phyloP scores from a whole-genome alignment of 2,113 vertebrate genomes.

The Lipophrys pholis region DNA sequence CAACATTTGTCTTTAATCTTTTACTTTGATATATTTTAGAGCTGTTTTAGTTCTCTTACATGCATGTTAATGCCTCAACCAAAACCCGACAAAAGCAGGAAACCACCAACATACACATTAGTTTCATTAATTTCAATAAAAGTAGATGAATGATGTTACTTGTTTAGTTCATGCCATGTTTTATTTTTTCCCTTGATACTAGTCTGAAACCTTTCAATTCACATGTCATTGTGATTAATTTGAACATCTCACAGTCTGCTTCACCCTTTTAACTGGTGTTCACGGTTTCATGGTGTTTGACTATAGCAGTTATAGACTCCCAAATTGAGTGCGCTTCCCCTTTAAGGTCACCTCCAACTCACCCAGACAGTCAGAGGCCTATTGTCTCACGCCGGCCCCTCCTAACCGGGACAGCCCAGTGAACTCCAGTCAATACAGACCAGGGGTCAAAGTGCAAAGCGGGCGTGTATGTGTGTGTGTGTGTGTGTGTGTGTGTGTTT shows the following conservation, averaged over 20 bases:
- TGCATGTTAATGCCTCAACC: no score
- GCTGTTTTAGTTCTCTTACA: no score
- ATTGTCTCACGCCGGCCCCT: conserved; percentile 68
- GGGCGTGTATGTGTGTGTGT: conserved; percentile 1
- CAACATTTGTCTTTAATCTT: no score
- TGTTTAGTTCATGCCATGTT: no score
- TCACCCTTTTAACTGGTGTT: neutral
- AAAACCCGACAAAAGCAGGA: no score
- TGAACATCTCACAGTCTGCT: neutral
- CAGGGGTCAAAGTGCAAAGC: conserved; percentile 52
- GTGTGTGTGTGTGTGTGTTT: neutral
- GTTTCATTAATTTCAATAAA: no score
- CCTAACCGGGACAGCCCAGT: conserved; percentile 36
- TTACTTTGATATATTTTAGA: no score
- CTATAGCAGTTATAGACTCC: conserved; percentile 7
- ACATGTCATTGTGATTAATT: neutral
- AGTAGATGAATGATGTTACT: no score
- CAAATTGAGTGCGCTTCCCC: conserved; percentile 24
- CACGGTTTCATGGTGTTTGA: neutral
- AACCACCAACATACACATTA: no score
- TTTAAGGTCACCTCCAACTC: conserved; percentile 39
- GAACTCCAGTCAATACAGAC: conserved; percentile 44
- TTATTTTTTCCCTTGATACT: no score
- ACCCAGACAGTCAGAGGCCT: conserved; percentile 43
- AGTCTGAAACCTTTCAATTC: no score